Base-by-base conservation (phyloP, 1,140 invertebrate species). In the Schlechtendalia chinensis region DNA sequence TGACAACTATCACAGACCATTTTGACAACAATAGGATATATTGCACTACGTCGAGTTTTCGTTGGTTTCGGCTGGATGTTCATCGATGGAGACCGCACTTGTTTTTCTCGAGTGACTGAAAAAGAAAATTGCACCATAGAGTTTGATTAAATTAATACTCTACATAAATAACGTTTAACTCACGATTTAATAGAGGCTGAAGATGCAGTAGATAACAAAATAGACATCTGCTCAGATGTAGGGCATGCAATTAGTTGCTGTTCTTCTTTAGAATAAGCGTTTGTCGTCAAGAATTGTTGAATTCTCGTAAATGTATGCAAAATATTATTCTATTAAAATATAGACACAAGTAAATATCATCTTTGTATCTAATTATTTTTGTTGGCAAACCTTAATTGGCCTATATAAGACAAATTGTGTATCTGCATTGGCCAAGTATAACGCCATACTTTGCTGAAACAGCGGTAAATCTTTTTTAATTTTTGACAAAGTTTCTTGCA, bases 331-430 rank as follows among this genome's bases (percentile, higher is more conserved):
- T 96, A 86, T 58, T 89, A 87, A 74, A 82, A 74, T 67, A 54
- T 27, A 61, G 67, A 17, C 3, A 19, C 29, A 29, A 50, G 3
- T 24, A 65, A 56, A 65, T 80, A 54, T 24, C 8, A 19, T 8
- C 27, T 29, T 27, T 10, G 22, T 5, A 5, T 14, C 5, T 29
- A 12, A 22, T 53, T 19, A 29, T 12, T 47, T 24, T 24, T 65
- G 54, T 47, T 45, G 12, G 24, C 86, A 86, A 86, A 94, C 92
- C 85, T 94, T 93, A 50, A 98, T 93, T 10, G 96, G 96, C 80
- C 95, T 89, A 84, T 98, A 97, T 1, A 98, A 88, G 85, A 98
- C 98, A 83, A 95, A 95, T 85, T 98, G 96, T 0, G 97, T 98
- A 86, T 98, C 96, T 82, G 91, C 90, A 87, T 98, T 98, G n/a